A percentile compares a stretch with the other conserved stretches of the same genome.
Conservation (phyloP, 2,888 invertebrate species). For the Busseola fusca region DNA sequence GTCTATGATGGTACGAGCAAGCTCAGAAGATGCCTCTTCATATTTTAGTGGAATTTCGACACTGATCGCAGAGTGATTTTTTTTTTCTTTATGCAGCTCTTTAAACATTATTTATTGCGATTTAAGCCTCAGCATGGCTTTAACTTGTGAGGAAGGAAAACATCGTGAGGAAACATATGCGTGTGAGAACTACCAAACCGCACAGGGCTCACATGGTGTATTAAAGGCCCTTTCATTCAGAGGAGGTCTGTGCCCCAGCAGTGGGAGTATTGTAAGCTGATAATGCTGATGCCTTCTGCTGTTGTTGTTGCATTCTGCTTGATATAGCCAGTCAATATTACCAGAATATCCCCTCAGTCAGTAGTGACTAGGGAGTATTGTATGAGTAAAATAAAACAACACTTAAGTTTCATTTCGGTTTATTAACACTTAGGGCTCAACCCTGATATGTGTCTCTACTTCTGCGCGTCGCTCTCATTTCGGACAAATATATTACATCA, state of each 20-base stretch:
- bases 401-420: conserved; percentile 77
- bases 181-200: too few relatives aligned
- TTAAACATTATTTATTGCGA: not conserved
- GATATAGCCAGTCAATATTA: not conserved
- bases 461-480: conserved; percentile 73
- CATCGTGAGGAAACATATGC: too few relatives aligned
- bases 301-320: not conserved
- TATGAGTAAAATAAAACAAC: conserved; percentile 77
- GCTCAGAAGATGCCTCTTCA: too few relatives aligned
- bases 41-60: too few relatives aligned
- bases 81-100: not conserved
- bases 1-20: too few relatives aligned
- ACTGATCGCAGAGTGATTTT: not conserved
- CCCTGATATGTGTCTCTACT: conserved; percentile 88
- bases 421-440: conserved; percentile 86
- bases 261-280: too few relatives aligned
- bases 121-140: not conserved
- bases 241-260: too few relatives aligned
- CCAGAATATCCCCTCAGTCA: not conserved
- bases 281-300: not conserved
- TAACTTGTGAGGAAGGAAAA: too few relatives aligned
- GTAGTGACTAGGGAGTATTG: not conserved
- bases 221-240: too few relatives aligned
- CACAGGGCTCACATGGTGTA: too few relatives aligned
- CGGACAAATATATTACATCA: conserved; percentile 41